phyloP scores from a whole-genome alignment of 2,797 vertebrate species.

The Tachyglossus aculeatus region DNA sequence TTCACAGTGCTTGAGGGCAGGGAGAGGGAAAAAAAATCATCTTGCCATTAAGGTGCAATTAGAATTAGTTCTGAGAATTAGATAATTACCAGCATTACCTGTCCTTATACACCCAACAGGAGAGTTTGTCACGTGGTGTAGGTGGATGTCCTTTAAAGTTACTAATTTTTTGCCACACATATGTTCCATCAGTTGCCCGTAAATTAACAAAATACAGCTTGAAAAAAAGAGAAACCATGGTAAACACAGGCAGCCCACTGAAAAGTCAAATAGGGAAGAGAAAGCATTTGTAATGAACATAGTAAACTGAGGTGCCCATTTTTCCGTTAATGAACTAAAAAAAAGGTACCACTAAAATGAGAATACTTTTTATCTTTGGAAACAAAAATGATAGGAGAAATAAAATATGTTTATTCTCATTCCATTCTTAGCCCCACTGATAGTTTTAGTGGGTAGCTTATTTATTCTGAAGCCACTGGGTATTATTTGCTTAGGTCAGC shows the following conservation, averaged over 20 bases:
- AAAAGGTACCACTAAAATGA: constrained; percentile 10
- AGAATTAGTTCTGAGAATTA: too few species aligned
- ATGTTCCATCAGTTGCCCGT: constrained; percentile 79
- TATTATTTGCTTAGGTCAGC: too few species aligned
- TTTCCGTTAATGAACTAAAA: constrained; percentile 1
- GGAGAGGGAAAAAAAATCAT: too few species aligned
- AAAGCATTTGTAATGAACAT: background rate
- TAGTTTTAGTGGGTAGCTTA: too few species aligned
- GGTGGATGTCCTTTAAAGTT: constrained; percentile 81
- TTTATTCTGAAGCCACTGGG: too few species aligned
- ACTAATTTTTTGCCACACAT: constrained; percentile 84
- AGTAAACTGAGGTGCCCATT: background rate
- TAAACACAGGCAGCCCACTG: constrained; percentile 31
- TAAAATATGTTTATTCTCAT: too few species aligned
- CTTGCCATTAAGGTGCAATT: too few species aligned
- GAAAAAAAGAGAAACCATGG: constrained; percentile 59
- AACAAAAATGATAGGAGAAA: constrained; percentile 1
- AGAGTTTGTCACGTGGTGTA: constrained; percentile 92
- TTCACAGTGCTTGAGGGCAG: too few species aligned
- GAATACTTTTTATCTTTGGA: constrained; percentile 14
- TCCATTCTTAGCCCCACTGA: too few species aligned
- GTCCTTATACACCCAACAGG: constrained; percentile 91
- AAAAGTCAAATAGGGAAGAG: constrained; percentile 34
- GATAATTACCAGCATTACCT: constrained; percentile 73
- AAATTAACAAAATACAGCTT: constrained; percentile 91